A percentile compares a stretch with the other conserved stretches of the same genome.
Evolutionary conservation across 2,797 vertebrate species (phyloP).

Genomic region (Enteromius unitaeniatus): DNA sequence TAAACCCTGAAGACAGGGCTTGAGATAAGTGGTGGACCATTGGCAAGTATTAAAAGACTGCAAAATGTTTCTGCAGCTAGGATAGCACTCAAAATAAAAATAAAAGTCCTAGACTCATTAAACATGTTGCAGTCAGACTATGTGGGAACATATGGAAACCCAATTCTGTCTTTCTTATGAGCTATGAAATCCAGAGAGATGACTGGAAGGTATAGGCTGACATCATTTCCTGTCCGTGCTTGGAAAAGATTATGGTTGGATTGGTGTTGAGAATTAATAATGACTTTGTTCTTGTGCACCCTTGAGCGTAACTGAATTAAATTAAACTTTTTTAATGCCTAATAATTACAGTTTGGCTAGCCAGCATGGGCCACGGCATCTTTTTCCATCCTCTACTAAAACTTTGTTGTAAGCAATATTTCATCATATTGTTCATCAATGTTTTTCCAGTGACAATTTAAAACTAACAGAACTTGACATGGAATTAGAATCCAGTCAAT

Average conservation of each 20-base stretch:
- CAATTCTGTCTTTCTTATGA: conserved; percentile 9
- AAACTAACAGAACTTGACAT: neutral
- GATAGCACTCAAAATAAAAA: neutral
- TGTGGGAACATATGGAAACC: conserved; percentile 23
- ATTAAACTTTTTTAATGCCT: neutral
- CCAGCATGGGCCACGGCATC: neutral
- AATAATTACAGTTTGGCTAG: neutral
- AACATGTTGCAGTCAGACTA: neutral
- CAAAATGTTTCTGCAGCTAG: neutral
- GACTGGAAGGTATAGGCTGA: conserved; percentile 1
- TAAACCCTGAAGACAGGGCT: neutral
- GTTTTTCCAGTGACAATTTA: neutral
- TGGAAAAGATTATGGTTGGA: neutral
- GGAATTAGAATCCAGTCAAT: neutral
- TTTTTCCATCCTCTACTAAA: neutral
- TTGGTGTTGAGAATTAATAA: neutral
- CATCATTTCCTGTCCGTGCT: conserved; percentile 13
- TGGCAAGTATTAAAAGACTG: neutral
- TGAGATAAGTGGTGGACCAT: neutral
- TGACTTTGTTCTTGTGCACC: neutral
- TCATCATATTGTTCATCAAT: neutral
- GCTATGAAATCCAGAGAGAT: conserved; percentile 12
- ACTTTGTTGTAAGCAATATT: neutral
- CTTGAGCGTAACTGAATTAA: neutral
- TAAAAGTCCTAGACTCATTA: neutral